Conservation (phyloP, 1,140 invertebrate species). For the Melanaphis sacchari region DNA sequence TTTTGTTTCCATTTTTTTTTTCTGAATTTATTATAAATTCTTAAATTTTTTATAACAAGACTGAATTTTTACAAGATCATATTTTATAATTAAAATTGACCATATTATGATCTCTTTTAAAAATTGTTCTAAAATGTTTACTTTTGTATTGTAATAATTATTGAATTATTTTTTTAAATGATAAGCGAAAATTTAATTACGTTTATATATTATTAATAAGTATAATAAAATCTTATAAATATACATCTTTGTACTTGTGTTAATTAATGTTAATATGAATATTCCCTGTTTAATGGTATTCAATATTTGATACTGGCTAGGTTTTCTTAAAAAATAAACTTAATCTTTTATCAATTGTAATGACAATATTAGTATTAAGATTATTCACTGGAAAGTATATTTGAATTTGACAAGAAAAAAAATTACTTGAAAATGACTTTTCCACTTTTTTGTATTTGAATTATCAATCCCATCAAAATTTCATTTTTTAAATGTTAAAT, state of each 20-base stretch:
- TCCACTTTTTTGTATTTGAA: no score
- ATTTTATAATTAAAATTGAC: background rate
- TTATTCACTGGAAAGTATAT: no score
- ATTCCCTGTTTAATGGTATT: background rate
- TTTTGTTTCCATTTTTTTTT: background rate
- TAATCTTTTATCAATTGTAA: no score
- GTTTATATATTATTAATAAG: background rate
- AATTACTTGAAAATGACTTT: no score
- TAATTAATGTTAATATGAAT: background rate
- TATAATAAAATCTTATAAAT: background rate
- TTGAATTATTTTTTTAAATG: background rate
- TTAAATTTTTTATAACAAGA: background rate
- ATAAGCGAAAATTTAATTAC: background rate
- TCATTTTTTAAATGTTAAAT: no score
- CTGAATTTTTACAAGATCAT: constrained; percentile 31
- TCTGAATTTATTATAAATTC: background rate
- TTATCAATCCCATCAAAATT: no score
- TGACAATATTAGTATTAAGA: no score
- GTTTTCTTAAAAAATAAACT: background rate
- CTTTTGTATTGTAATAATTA: background rate
- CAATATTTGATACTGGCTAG: background rate
- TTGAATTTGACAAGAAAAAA: no score
- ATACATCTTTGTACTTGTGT: background rate
- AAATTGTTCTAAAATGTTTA: background rate
- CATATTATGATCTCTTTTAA: constrained; percentile 1